Base-by-base conservation (phyloP, 2,888 invertebrate species). In the Clanis bilineata region DNA sequence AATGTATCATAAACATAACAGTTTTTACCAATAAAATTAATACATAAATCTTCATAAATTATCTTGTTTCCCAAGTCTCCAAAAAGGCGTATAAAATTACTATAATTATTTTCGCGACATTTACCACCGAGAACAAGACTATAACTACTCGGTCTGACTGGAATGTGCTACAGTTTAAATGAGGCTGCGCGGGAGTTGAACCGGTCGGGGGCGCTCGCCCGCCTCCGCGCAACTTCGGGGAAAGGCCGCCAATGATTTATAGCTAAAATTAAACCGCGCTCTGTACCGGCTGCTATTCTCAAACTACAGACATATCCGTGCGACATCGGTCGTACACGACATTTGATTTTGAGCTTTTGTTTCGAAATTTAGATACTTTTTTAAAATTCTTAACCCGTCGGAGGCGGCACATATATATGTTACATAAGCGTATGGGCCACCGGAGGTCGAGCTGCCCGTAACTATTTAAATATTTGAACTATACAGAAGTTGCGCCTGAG, bases 101-200 rank as follows among this genome's bases (percentile, higher is more conserved):
- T n/a, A n/a, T n/a, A 9, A 21, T 3, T 18, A 45, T 21, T 21
- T 22, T 3, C 5, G 18, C 15, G 2, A 1, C 4, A n/a, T n/a
- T n/a, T n/a, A 23, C 36, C 64, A 66, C 58, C 64, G 55, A 64
- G 63, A 59, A 56, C 74, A 60, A 32, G 69, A 78, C 88, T 89
- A 90, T 80, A 80, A 73, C 82, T 87, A 79, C 64, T 64, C 67
- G 70, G 71, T 66, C 76, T 69, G 74, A 68, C 67, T 79, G 91
- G 92, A 92, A 92, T 92, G 91, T 92, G 91, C 90, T 91, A 91
- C 90, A 91, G 90, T 91, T 92, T 91, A 92, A 91, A 92, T 90
- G 91, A 91, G 92, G 88, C 86, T 87, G 89, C 80, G 84, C 85
- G 75, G 84, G 82, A 82, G 88, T 82, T 70, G 82, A 85, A 90